Conservation (phyloP, 2,888 invertebrate genomes). For the Exocentrus adspersus region DNA sequence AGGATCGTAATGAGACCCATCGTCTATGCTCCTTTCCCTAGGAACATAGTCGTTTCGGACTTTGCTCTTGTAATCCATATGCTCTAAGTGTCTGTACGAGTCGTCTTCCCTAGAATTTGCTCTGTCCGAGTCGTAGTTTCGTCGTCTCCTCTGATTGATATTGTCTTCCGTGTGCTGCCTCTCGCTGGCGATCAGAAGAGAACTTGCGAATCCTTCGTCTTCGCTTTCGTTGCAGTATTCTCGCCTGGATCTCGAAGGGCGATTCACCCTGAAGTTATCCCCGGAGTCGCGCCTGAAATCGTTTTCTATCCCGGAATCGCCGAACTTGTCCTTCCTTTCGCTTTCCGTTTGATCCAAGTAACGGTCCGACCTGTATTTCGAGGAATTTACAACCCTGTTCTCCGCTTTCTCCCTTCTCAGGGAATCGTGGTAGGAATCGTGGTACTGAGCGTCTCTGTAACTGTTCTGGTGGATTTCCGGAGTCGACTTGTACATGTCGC, state of each 20-base stretch:
- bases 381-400: slow-evolving; percentile 54
- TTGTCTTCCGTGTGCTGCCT: slow-evolving; percentile 78
- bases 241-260: slow-evolving; percentile 47
- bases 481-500: slow-evolving; percentile 70
- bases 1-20: slow-evolving; percentile 74
- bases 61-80: slow-evolving; percentile 56
- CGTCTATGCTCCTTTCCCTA: slow-evolving; percentile 72
- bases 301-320: slow-evolving; percentile 84
- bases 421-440: slow-evolving; percentile 69
- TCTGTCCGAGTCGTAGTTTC: slow-evolving; percentile 53
- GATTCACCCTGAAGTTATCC: slow-evolving; percentile 58
- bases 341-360: slow-evolving; percentile 64
- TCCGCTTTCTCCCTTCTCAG: slow-evolving; percentile 70
- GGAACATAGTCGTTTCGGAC: slow-evolving; percentile 68
- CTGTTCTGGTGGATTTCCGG: slow-evolving; percentile 70
- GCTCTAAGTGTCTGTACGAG: slow-evolving; percentile 56
- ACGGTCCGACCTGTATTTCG: slow-evolving; percentile 58
- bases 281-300: slow-evolving; percentile 76
- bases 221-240: slow-evolving; percentile 69
- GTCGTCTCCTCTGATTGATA: slow-evolving; percentile 55
- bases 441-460: slow-evolving; percentile 60
- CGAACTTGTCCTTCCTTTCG: slow-evolving; percentile 69
- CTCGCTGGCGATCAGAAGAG: slow-evolving; percentile 77
- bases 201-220: slow-evolving; percentile 77
- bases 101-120: slow-evolving; percentile 51